Conservation (phyloP, 2,888 invertebrate species). For the Adelphocoris suturalis region DNA sequence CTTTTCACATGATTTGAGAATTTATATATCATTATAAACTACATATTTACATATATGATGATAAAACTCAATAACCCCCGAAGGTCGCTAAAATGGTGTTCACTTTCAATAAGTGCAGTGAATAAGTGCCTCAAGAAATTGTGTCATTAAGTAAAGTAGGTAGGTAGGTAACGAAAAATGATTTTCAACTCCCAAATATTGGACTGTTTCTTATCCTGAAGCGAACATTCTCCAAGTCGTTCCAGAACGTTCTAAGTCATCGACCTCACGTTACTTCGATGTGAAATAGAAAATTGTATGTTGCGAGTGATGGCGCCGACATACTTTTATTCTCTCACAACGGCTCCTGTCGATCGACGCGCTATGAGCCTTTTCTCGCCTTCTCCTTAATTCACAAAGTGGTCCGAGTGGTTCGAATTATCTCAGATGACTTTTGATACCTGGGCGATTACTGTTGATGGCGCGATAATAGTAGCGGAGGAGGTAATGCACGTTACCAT, state of each 20-base stretch:
- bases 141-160: no score
- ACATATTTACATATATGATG: no score
- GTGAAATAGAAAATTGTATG: slow-evolving; percentile 14
- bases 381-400: slow-evolving; percentile 55
- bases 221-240: no score
- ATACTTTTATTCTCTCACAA: background rate
- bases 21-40: no score
- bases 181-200: no score
- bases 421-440: slow-evolving; percentile 64
- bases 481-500: slow-evolving; percentile 47
- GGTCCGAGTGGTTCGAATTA: slow-evolving; percentile 61
- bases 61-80: no score
- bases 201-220: no score
- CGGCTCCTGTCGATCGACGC: background rate
- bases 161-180: no score
- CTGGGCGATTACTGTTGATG: slow-evolving; percentile 24
- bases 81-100: no score
- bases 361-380: slow-evolving; percentile 9
- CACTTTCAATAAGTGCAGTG: no score
- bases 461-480: slow-evolving; percentile 41
- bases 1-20: no score
- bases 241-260: background rate
- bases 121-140: no score
- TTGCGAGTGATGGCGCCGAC: slow-evolving; percentile 22
- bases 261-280: background rate